phyloP scores from a whole-genome alignment of 2,888 invertebrate species.

The Melanostoma mellinum region DNA sequence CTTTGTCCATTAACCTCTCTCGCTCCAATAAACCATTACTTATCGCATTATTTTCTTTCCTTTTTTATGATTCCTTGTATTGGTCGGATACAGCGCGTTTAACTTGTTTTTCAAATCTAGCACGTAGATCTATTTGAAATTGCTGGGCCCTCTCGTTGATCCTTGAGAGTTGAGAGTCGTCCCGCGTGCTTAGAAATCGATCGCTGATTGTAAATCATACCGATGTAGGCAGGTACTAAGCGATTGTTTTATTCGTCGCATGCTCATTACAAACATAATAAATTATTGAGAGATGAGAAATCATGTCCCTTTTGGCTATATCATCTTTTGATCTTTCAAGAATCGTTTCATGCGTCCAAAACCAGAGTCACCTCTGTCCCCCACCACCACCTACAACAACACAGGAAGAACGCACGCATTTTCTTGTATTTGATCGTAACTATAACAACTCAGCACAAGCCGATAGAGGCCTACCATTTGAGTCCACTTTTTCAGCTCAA shows the following conservation, averaged over 20 bases:
- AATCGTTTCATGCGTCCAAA: conserved; percentile 17
- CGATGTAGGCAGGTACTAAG: not conserved
- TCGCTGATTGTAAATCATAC: conserved; percentile 32
- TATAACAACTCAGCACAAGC: conserved; percentile 43
- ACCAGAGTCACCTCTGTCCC: not conserved
- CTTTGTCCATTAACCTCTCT: conserved; percentile 13
- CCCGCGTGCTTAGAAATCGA: not conserved
- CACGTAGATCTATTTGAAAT: conserved; percentile 27
- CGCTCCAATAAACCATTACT: conserved; percentile 22
- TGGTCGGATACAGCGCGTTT: conserved; percentile 23
- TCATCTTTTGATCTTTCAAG: conserved; percentile 48
- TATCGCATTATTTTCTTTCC: not conserved
- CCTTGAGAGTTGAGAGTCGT: not conserved
- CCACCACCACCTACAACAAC: conserved; percentile 26
- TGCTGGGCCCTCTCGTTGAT: conserved; percentile 16
- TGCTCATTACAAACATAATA: conserved; percentile 43
- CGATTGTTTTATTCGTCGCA: conserved; percentile 5
- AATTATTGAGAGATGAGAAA: conserved; percentile 37
- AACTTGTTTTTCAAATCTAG: conserved; percentile 50
- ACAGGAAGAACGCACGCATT: conserved; percentile 15
- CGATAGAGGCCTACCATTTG: conserved; percentile 41
- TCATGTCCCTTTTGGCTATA: conserved; percentile 48
- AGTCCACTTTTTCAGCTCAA: conserved; percentile 49
- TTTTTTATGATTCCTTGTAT: conserved; percentile 24
- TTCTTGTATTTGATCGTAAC: conserved; percentile 11